Conservation (phyloP, 2,113 vertebrate species). For the Chionomys nivalis region DNA sequence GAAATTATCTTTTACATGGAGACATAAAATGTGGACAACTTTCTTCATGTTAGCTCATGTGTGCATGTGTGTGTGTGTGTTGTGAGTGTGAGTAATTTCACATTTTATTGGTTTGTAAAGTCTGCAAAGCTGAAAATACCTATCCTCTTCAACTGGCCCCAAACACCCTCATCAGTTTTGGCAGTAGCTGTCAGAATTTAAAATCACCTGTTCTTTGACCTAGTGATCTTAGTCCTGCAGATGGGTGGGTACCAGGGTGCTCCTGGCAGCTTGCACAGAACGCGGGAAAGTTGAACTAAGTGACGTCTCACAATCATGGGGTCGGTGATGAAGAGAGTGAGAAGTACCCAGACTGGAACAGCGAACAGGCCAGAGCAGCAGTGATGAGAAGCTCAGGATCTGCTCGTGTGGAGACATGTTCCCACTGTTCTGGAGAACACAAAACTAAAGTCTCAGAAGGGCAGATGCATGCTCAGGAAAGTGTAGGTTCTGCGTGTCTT, state of each 20-base stretch:
- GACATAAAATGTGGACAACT: conserved; percentile 53
- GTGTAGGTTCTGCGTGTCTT: neutral
- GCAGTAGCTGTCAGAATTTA: conserved; percentile 52
- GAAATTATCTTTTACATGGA: neutral
- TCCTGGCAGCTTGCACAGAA: neutral
- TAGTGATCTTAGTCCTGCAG: conserved; percentile 21
- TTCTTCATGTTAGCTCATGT: conserved; percentile 38
- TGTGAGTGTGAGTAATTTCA: neutral
- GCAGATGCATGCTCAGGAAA: rapidly evolving
- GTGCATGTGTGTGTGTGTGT: neutral
- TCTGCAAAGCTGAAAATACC: conserved; percentile 50
- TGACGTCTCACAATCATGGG: neutral
- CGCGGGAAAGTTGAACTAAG: neutral
- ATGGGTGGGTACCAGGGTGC: neutral
- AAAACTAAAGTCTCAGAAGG: neutral
- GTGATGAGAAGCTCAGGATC: neutral
- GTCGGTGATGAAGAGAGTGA: neutral
- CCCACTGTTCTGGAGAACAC: neutral
- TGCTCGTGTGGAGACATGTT: neutral
- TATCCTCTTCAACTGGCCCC: conserved; percentile 41
- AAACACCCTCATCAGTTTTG: conserved; percentile 60
- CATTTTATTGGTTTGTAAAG: conserved; percentile 70
- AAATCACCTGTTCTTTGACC: conserved; percentile 56
- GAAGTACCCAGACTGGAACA: neutral
- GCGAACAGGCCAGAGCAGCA: neutral